A percentile compares a stretch with the other conserved stretches of the same genome.
Conservation (phyloP, 2,113 vertebrate species). For the Oostethus manadensis region DNA sequence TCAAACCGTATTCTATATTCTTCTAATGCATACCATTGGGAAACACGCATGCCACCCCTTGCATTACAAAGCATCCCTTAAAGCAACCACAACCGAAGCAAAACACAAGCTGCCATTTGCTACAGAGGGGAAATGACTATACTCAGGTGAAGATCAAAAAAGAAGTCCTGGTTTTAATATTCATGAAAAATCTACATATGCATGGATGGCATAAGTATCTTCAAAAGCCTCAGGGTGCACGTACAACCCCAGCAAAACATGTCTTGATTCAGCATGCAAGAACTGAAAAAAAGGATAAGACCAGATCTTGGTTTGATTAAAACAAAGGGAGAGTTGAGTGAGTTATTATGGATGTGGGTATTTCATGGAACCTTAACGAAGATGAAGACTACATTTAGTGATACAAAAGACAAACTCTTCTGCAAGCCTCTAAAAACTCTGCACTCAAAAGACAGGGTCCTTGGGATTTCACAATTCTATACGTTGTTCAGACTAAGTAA, state of each 20-base stretch:
- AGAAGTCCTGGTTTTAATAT: constrained; percentile 8
- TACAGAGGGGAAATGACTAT: constrained; percentile 6
- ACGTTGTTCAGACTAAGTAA: too few relatives aligned
- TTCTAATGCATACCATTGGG: constrained; percentile 5
- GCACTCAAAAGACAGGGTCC: too few relatives aligned
- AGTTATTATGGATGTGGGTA: not conserved
- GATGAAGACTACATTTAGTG: not conserved
- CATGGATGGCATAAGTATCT: constrained; percentile 5
- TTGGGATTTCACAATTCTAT: too few relatives aligned
- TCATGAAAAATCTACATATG: constrained; percentile 9
- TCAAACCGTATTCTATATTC: not conserved
- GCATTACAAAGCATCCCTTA: not conserved
- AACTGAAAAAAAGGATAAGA: constrained; percentile 8
- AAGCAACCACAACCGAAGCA: not conserved
- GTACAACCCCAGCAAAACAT: constrained; percentile 14
- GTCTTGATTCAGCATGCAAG: constrained; percentile 10
- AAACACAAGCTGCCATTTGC: constrained; percentile 1
- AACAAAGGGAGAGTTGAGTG: not conserved
- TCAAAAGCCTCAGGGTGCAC: constrained; percentile 16
- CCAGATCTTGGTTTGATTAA: constrained; percentile 1
- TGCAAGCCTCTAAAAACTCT: not conserved
- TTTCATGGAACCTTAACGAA: not conserved
- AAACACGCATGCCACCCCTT: not conserved
- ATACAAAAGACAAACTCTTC: not conserved
- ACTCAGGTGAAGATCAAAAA: not conserved